Conservation (phyloP, 2,888 invertebrate genomes). For the Macaria liturata region DNA sequence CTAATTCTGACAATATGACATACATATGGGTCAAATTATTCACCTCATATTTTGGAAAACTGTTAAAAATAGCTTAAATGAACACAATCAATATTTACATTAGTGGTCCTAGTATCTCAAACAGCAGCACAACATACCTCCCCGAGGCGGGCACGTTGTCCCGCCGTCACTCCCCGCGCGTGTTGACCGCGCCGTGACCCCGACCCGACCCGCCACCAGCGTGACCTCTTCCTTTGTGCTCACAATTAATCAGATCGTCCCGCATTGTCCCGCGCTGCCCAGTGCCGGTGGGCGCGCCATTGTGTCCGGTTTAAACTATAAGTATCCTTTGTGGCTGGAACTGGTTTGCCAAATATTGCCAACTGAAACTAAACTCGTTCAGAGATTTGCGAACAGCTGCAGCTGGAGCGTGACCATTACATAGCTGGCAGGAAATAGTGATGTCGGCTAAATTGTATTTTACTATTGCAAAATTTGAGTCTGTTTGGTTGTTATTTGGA, state of each 20-base stretch:
- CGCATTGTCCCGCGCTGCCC: slow-evolving; percentile 72
- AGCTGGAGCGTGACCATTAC: slow-evolving; percentile 20
- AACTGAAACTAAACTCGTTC: slow-evolving; percentile 45
- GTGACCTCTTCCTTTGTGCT: slow-evolving; percentile 62
- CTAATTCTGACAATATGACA: no score
- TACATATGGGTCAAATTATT: no score
- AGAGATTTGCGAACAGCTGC: slow-evolving; percentile 34
- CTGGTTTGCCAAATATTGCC: slow-evolving; percentile 52
- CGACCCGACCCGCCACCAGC: slow-evolving; percentile 48
- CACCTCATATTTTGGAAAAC: no score
- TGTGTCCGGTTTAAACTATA: slow-evolving; percentile 78
- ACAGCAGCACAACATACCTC: slow-evolving; percentile 30
- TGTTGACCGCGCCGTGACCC: slow-evolving; percentile 38
- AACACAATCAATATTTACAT: no score
- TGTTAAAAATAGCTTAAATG: no score
- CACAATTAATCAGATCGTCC: slow-evolving; percentile 78
- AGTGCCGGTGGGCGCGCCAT: slow-evolving; percentile 56
- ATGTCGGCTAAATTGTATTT: neutral
- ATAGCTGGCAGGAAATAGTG: neutral
- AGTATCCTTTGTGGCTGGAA: slow-evolving; percentile 64
- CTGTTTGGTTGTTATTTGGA: no score
- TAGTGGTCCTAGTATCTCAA: no score
- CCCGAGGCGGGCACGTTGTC: slow-evolving; percentile 68
- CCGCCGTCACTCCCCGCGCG: slow-evolving; percentile 71
- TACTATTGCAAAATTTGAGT: no score